phyloP scores from a whole-genome alignment of 2,797 vertebrate species.

The Avahi laniger region DNA sequence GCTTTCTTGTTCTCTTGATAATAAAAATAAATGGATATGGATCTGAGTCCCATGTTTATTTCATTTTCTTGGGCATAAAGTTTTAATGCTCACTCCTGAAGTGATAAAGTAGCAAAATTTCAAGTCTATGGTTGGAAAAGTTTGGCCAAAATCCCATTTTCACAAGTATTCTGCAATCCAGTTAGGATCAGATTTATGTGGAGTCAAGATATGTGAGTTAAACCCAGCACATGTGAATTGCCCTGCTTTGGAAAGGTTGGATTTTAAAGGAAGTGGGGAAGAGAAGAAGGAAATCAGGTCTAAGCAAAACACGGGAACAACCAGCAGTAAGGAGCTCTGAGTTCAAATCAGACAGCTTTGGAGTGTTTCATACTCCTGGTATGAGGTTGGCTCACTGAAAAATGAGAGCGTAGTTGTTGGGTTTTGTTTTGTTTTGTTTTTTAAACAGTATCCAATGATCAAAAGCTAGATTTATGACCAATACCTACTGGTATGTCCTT shows the following conservation, averaged over 20 bases:
- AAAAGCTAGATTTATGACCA: neutral
- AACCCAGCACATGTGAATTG: neutral
- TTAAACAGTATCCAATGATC: neutral
- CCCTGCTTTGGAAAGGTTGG: neutral
- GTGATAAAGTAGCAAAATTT: neutral
- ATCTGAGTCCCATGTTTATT: neutral
- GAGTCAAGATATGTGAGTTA: neutral
- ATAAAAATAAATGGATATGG: neutral
- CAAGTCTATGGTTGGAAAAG: neutral
- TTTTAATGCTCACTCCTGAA: neutral
- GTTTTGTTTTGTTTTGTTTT: neutral
- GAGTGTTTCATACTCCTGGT: neutral
- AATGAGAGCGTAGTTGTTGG: neutral
- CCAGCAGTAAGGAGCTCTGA: neutral
- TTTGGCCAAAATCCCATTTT: neutral
- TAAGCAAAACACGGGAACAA: neutral
- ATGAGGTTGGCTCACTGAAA: neutral
- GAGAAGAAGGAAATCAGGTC: neutral
- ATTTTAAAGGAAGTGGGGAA: neutral
- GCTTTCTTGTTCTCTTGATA: neutral
- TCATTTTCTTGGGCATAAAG: neutral
- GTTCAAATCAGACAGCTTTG: neutral
- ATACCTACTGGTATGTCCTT: neutral
- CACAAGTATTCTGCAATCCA: neutral
- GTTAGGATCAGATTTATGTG: neutral